Conservation (phyloP, 2,888 invertebrate species). For the Rotaria magnacalcarata region DNA sequence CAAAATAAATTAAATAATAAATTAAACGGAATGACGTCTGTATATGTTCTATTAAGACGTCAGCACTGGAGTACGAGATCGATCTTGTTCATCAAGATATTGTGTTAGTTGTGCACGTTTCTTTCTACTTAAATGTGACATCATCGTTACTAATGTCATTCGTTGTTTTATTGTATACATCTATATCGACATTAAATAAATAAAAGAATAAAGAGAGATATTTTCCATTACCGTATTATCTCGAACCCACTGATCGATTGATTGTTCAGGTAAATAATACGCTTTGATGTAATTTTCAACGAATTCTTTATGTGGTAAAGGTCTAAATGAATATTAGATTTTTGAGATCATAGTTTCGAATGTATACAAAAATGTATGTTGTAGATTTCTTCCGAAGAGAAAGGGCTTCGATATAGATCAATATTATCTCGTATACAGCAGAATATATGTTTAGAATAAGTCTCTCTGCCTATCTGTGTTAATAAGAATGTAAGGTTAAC, state of each 20-base stretch:
- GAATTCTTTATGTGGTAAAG: slow-evolving; percentile 78
- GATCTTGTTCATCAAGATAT: slow-evolving; percentile 5
- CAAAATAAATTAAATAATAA: not conserved
- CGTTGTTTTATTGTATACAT: slow-evolving; percentile 18
- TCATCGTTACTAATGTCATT: slow-evolving; percentile 1
- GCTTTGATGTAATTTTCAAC: slow-evolving; percentile 93
- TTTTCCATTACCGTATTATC: slow-evolving; percentile 68
- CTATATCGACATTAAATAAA: not conserved
- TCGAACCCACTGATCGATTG: slow-evolving; percentile 80
- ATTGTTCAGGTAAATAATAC: slow-evolving; percentile 82
- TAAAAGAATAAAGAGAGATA: not conserved
- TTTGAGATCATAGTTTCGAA: too few species aligned
- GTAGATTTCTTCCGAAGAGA: too few species aligned
- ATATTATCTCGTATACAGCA: too few species aligned
- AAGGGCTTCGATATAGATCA: too few species aligned
- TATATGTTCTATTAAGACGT: not conserved
- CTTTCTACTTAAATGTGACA: slow-evolving; percentile 23
- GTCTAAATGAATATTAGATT: slow-evolving; percentile 56
- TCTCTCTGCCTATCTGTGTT: too few species aligned
- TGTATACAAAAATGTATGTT: too few species aligned
- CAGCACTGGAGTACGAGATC: not conserved
- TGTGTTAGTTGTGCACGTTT: slow-evolving; percentile 5
- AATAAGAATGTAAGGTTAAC: too few species aligned
- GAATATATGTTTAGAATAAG: too few species aligned
- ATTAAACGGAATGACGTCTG: not conserved